These are phyloP conservation scores for Nannospalax galili DNA, from an alignment of 2,113 vertebrate genomes.

Conservation along the genomic window DNA sequence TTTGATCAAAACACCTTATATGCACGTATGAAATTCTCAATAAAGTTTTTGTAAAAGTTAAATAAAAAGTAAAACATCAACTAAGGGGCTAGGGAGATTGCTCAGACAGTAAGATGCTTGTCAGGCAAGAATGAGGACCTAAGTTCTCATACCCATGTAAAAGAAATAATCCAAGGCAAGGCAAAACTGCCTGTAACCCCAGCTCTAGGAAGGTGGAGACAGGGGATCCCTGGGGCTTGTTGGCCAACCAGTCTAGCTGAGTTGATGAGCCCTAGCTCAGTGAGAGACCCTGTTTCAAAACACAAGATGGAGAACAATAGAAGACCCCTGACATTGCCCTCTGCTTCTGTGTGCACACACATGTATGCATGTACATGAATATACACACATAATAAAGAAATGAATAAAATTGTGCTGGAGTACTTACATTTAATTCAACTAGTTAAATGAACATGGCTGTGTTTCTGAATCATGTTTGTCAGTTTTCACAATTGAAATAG, in stretches of 20 bases:
- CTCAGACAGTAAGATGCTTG: background rate
- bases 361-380: background rate
- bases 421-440: background rate
- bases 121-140: too few relatives aligned
- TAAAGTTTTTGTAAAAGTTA: too few relatives aligned
- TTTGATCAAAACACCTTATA: too few relatives aligned
- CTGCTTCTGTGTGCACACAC: background rate
- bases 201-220: background rate
- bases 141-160: too few relatives aligned
- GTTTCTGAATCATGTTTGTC: background rate
- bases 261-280: background rate
- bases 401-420: background rate
- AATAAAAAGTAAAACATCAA: too few relatives aligned
- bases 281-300: background rate
- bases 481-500: slow-evolving; percentile 30
- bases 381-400: background rate
- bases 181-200: too few relatives aligned
- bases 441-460: background rate
- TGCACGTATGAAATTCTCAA: too few relatives aligned
- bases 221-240: background rate
- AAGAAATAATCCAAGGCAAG: background rate
- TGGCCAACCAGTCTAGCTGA: background rate
- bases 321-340: background rate
- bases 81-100: too few relatives aligned
- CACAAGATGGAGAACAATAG: background rate